Base-by-base conservation (phyloP, 2,888 invertebrate species). In the Orthosia cruda region DNA sequence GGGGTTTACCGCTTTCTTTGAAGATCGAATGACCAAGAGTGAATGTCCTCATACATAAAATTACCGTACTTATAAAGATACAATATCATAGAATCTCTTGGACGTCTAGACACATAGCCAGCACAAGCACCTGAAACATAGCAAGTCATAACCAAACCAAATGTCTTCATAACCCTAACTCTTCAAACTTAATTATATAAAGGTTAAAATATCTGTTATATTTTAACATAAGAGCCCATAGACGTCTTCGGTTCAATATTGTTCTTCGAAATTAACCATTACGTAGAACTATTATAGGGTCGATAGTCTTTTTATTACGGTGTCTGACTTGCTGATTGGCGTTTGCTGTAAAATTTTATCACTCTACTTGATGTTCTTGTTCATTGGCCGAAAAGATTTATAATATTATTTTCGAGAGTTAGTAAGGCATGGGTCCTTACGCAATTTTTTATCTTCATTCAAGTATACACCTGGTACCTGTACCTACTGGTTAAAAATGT, bases 31-130 rank as follows among this genome's bases (percentile, higher is more conserved):
- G 2, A 4, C n/a, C 4, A 16, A n/a, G 20, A 18, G n/a, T 18
- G 4, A 58, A n/a, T 63, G 4, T 63, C 9, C 26, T 45, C 20
- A 45, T 26, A 18, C 16, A 55, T 54, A 59, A 59, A 65, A 74
- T 55, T 9, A 52, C 12, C 18, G 18, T 23, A 40, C 9, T 47
- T 15, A 5, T 18, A 54, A 67, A 80, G 66, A 74, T 80, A 52
- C 58, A 15, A 18, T 40, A 52, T 74, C 63, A 9, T 45, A 26
- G 32, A 64, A 61, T n/a, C 16, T 58, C 23, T 62, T 12, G 45
- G 32, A 52, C 40, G 75, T 82, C 85, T 82, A 81, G 85, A 82
- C 85, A 62, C 50, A 65, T 57, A 65, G 40, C 40, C 0, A 40
- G 9, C 9, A 40, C 40, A 40, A 40, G 40, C 9, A 81, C 23